These are phyloP conservation scores for Pediacus dermestoides DNA, from an alignment of 2,888 invertebrate species.

Conservation along the genomic window DNA sequence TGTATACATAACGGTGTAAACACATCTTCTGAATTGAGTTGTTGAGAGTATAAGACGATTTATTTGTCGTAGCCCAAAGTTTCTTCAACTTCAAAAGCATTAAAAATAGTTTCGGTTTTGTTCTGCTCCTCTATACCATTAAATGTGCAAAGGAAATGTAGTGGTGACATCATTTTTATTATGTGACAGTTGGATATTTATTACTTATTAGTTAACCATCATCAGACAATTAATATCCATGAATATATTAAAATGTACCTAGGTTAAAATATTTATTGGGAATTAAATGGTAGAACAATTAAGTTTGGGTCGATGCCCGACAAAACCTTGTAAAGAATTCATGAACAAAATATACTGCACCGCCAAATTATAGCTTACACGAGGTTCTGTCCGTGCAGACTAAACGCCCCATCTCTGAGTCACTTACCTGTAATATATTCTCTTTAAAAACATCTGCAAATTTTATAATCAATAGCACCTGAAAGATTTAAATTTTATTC, in stretches of 20 bases:
- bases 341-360: constrained; percentile 11
- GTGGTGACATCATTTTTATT: too few relatives aligned
- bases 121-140: too few relatives aligned
- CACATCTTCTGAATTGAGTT: constrained; percentile 21
- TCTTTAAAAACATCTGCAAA: too few relatives aligned
- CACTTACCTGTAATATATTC: constrained; percentile 8
- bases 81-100: constrained; percentile 16
- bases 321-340: constrained; percentile 11
- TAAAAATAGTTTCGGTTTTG: constrained; percentile 15
- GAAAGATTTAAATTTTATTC: too few relatives aligned
- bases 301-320: constrained; percentile 10
- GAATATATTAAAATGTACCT: too few relatives aligned
- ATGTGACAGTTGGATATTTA: too few relatives aligned
- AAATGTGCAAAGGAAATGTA: too few relatives aligned
- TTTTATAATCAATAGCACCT: too few relatives aligned
- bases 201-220: too few relatives aligned
- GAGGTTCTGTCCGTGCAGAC: constrained; percentile 9
- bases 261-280: too few relatives aligned
- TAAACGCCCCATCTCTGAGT: constrained; percentile 8
- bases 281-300: too few relatives aligned
- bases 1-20: constrained; percentile 22
- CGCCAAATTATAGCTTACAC: constrained; percentile 11
- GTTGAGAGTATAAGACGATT: constrained; percentile 20
- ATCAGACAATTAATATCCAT: too few relatives aligned
- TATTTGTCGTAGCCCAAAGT: constrained; percentile 20